phyloP scores from a whole-genome alignment of 2,113 vertebrate genomes.

The Xyliphius kryptos region DNA sequence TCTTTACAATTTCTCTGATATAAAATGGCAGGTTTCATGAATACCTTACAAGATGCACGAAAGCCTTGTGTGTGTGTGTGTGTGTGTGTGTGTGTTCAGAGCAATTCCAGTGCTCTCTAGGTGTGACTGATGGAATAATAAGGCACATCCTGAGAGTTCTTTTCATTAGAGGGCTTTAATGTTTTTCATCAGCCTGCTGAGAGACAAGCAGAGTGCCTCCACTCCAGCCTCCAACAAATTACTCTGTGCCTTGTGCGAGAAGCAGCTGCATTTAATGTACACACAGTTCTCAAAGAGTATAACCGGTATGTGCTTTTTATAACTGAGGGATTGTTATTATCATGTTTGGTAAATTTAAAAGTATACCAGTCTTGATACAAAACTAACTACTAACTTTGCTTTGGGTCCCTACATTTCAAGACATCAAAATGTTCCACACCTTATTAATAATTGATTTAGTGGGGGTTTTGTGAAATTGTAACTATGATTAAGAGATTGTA shows the following conservation, averaged over 20 bases:
- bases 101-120: conserved; percentile 86
- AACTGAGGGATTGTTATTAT: too few relatives aligned
- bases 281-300: conserved; percentile 10
- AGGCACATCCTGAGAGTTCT: conserved; percentile 98
- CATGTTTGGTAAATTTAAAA: too few relatives aligned
- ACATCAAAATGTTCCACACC: too few relatives aligned
- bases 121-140: conserved; percentile 99
- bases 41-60: background rate
- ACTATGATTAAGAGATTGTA: too few relatives aligned
- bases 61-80: too few relatives aligned
- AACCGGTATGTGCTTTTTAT: conserved; percentile 9
- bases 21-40: conserved; percentile 74
- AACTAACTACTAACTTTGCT: too few relatives aligned
- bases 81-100: too few relatives aligned
- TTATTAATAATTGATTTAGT: too few relatives aligned
- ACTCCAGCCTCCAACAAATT: conserved; percentile 75
- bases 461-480: too few relatives aligned
- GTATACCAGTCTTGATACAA: too few relatives aligned
- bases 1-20: conserved; percentile 48
- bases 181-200: conserved; percentile 95
- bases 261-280: conserved; percentile 80
- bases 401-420: too few relatives aligned
- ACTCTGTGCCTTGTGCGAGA: conserved; percentile 73
- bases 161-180: conserved; percentile 95
- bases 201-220: conserved; percentile 86